A percentile compares a stretch with the other conserved stretches of the same genome.
Evolutionary conservation across 1,140 invertebrate genomes (phyloP).

Genomic region (Armadillidium nasatum): DNA sequence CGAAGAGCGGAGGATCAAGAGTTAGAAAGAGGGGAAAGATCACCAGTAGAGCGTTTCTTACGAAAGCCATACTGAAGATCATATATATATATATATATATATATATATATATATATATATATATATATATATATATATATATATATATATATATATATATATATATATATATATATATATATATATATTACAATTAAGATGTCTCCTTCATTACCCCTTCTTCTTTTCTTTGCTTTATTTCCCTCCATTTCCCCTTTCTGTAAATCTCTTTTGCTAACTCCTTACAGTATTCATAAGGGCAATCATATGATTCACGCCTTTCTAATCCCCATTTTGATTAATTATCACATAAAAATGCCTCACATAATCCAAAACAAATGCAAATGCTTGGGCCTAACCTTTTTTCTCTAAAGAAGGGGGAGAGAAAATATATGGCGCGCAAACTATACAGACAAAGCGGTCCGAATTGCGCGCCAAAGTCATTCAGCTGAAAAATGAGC

Average conservation of each 20-base stretch:
- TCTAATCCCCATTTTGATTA: conserved; percentile 28
- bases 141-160: not conserved
- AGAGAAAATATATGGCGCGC: not conserved
- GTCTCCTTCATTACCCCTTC: not conserved
- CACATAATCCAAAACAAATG: conserved; percentile 28
- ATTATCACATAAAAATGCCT: conserved; percentile 33
- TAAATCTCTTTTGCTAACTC: not conserved
- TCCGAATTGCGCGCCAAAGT: not conserved
- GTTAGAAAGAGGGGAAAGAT: no score
- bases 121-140: not conserved
- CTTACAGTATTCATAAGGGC: conserved; percentile 23
- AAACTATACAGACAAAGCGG: not conserved
- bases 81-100: not conserved
- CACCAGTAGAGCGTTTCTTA: no score
- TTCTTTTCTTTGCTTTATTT: not conserved
- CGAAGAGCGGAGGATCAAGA: no score
- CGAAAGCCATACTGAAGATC: no score
- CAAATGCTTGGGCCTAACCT: conserved; percentile 23
- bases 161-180: not conserved
- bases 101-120: not conserved
- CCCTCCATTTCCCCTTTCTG: not conserved
- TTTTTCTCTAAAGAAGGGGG: not conserved
- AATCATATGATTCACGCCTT: conserved; percentile 27
- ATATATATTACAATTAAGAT: not conserved
- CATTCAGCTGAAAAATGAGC: not conserved